Conservation (phyloP, 2,797 vertebrate species). For the Rhinatrema bivittatum region DNA sequence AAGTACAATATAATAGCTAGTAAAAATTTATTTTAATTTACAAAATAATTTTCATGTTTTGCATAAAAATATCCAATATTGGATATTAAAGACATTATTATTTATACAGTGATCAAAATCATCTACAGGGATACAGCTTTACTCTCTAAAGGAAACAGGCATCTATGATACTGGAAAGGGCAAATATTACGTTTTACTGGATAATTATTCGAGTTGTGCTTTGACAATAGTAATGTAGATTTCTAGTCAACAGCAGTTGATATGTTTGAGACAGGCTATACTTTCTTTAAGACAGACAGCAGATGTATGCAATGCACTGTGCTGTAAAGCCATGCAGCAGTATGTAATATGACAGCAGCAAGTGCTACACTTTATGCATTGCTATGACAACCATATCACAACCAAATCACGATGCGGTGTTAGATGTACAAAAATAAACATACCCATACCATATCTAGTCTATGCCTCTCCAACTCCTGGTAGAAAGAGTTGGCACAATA, state of each 20-base stretch:
- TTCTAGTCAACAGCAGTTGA: slow-evolving; percentile 25
- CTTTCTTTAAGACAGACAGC: slow-evolving; percentile 69
- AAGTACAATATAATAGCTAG: slow-evolving; percentile 9
- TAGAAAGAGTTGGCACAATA: slow-evolving; percentile 92
- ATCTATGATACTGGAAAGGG: too few species aligned
- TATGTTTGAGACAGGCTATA: slow-evolving; percentile 26
- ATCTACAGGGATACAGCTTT: too few species aligned
- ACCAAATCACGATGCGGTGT: slow-evolving; percentile 88
- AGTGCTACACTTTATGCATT: slow-evolving; percentile 95
- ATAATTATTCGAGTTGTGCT: slow-evolving; percentile 25
- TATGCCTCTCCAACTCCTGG: slow-evolving; percentile 99
- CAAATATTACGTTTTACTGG: too few species aligned
- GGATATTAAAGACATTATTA: too few species aligned
- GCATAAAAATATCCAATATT: too few species aligned
- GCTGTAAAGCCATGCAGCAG: slow-evolving; percentile 87
- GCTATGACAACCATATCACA: slow-evolving; percentile 92
- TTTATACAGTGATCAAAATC: too few species aligned
- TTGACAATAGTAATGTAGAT: slow-evolving; percentile 36
- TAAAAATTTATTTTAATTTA: too few species aligned
- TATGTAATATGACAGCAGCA: slow-evolving; percentile 81
- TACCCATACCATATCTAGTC: slow-evolving; percentile 99
- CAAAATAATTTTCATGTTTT: too few species aligned
- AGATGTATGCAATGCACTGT: slow-evolving; percentile 92
- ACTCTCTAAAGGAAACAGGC: too few species aligned
- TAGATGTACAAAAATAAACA: slow-evolving; percentile 96